Evolutionary conservation across 64 coral and sea anemone species (phyloP), one percentile per base, ranked within the genome.

Genomic region (Acropora yongei): DNA sequence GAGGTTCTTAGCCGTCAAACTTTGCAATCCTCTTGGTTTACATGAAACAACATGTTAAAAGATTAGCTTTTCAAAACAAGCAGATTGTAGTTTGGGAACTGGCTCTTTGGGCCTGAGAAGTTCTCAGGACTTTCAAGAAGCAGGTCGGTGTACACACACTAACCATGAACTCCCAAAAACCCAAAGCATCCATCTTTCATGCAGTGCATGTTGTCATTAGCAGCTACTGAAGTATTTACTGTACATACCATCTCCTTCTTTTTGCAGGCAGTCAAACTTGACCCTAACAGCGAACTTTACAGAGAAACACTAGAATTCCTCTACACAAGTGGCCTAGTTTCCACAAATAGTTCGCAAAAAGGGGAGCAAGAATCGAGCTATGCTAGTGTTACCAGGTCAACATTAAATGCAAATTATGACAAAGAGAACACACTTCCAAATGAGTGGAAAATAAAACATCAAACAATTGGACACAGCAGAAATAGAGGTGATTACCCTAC

Each of bases 261-360:
- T n/a, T 81, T 81, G 30, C 82, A 85, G 82, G 82, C 82, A 16
- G 49, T 68, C 46, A 16, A 72, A 39, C 42, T 85, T 16, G 47
- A 72, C 8, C 82, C 82, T n/a, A 17, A 1, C 6, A 48, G 4
- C 72, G 82, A 85, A 71, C 6, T 85, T n/a, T 85, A 85, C 65
- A 85, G 20, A 68, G 82, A 85, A 85, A 68, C 82, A 2, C 82
- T 85, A 65, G 63, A 43, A 48, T 47, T 71, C 60, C 46, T 85
- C 65, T 63, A 85, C 18, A 11, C 46, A n/a, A 85, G 40, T 43
- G 7, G 51, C 8, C 44, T 49, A 18, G 44, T 6, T 78, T 49
- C 17, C 76, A 8, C 76, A 18, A 30, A 49, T 9, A 16, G 30
- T 20, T 66, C 72, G 44, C 61, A 47, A 8, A 71, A 17, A 47